Conservation (phyloP, 2,797 vertebrate species). For the Coccyzus lansbergi region DNA sequence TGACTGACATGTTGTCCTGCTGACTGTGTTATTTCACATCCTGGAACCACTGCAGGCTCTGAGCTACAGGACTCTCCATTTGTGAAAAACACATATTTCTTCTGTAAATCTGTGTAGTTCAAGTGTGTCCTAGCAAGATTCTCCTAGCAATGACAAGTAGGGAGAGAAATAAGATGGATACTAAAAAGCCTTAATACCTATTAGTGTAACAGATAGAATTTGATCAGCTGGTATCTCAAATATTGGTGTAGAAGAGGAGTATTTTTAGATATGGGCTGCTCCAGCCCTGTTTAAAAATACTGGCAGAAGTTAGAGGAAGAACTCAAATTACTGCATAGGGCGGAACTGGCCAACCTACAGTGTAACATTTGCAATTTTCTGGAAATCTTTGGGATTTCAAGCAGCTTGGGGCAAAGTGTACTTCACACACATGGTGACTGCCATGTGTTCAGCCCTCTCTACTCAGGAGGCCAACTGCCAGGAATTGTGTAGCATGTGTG, state of each 20-base stretch:
- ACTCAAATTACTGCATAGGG: not conserved
- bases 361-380: not conserved
- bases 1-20: slow-evolving; percentile 65
- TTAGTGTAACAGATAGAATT: not conserved
- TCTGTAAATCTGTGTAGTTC: not conserved
- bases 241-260: slow-evolving; percentile 13
- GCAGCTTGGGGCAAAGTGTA: slow-evolving; percentile 6
- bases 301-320: not conserved
- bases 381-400: slow-evolving; percentile 29
- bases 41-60: slow-evolving; percentile 20
- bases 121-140: not conserved
- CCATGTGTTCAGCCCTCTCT: slow-evolving; percentile 25
- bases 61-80: slow-evolving; percentile 19
- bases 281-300: slow-evolving; percentile 39
- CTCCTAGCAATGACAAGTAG: not conserved
- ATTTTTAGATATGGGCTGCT: slow-evolving; percentile 29
- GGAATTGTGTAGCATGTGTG: not conserved
- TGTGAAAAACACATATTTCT: slow-evolving; percentile 14
- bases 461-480: not conserved
- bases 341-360: not conserved
- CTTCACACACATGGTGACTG: not conserved
- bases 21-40: slow-evolving; percentile 59
- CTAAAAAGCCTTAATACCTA: not conserved
- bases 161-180: not conserved
- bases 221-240: slow-evolving; percentile 19